Base-by-base conservation (phyloP, 2,888 invertebrate species). In the Spisula solida region DNA sequence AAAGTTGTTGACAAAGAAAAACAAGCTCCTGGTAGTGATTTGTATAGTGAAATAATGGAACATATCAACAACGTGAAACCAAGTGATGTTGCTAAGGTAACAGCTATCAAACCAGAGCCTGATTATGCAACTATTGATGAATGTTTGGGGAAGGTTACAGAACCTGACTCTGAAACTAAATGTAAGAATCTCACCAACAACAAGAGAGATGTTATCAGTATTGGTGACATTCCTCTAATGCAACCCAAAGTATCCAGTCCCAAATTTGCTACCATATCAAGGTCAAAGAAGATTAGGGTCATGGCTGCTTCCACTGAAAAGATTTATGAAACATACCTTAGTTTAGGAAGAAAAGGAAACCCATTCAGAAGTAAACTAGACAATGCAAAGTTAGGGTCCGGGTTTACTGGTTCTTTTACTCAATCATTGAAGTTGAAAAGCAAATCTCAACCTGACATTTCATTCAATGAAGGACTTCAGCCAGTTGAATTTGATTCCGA, bases 311-410 rank as follows among this genome's bases (percentile, higher is more conserved):
- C 92, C 6, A 86, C 88, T 34, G 91, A 92, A 70, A 92, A 92
- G 81, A 92, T 92, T 18, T 92, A 92, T 86, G 91, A 92, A 81
- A 92, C 92, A 1, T 92, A 92, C 79, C 82, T 92, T 2, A 91
- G 90, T 86, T 34, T 88, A 20, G 88, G 90, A 20, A 41, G 82
- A 31, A 92, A 90, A 55, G 70, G 75, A 56, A 89, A 90, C 84
- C 86, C 86, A 16, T 86, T 89, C 31, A 89, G 90, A 79, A 48
- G 18, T 47, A 91, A 90, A 85, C 29, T 78, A 29, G 81, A 82
- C 4, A 29, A 66, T 18, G 55, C 34, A 0, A 81, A 78, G 25
- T 75, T 75, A n/a, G 29, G 25, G 41, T 18, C 47, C n/a, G 12
- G 31, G 41, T 29, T 10, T n/a, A 34, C 81, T 12, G 78, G 25